These are phyloP conservation scores for Aphrophora alni DNA, from an alignment of 2,888 invertebrate species.

Conservation along the genomic window DNA sequence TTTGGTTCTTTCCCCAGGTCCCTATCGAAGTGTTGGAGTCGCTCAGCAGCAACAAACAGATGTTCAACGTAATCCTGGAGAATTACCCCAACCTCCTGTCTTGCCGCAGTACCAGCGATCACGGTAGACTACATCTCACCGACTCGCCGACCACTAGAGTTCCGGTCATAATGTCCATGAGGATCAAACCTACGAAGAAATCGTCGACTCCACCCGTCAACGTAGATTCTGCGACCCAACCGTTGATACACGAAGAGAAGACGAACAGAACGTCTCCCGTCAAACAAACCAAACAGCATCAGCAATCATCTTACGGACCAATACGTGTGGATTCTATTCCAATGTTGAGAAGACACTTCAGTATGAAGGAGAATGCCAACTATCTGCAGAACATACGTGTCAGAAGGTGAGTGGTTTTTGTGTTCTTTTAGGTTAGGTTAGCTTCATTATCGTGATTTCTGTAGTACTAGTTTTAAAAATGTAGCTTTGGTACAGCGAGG, in stretches of 20 bases:
- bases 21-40: slow-evolving; percentile 69
- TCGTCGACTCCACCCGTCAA: neutral
- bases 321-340: slow-evolving; percentile 56
- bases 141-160: slow-evolving; percentile 48
- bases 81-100: slow-evolving; percentile 74
- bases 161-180: slow-evolving; percentile 71
- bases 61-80: slow-evolving; percentile 73
- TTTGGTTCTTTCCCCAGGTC: slow-evolving; percentile 59
- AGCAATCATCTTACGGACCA: slow-evolving; percentile 38
- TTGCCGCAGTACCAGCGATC: slow-evolving; percentile 69
- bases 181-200: slow-evolving; percentile 59
- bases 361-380: slow-evolving; percentile 55
- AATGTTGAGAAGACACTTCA: slow-evolving; percentile 63
- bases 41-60: slow-evolving; percentile 67
- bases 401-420: slow-evolving; percentile 28
- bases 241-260: neutral
- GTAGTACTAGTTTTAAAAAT: no score
- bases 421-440: no score
- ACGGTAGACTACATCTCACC: slow-evolving; percentile 58
- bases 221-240: neutral
- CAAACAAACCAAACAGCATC: neutral
- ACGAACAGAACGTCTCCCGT: neutral
- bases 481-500: no score
- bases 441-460: no score
- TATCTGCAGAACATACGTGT: slow-evolving; percentile 64